phyloP scores from a whole-genome alignment of 2,113 vertebrate species.

The Psittacara wagleri region DNA sequence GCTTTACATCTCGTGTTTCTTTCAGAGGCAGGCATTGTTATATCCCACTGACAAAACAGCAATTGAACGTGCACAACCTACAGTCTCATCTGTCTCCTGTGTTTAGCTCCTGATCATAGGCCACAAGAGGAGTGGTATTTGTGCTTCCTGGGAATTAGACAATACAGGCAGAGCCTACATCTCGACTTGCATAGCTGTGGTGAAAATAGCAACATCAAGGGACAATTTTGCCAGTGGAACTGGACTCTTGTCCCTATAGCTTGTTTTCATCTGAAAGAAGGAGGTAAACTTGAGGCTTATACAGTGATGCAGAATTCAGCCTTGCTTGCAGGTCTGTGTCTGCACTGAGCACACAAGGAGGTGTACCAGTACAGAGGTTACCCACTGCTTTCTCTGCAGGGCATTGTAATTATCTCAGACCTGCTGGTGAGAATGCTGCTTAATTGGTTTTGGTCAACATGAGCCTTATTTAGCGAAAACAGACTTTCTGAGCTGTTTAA shows the following conservation, averaged over 20 bases:
- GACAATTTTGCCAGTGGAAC: not conserved
- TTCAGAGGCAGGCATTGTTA: not conserved
- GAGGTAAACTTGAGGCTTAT: not conserved
- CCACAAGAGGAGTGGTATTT: not conserved
- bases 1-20: not conserved
- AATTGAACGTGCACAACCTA: rapidly evolving
- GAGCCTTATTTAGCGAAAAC: not conserved
- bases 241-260: not conserved
- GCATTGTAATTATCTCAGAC: not conserved
- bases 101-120: rapidly evolving
- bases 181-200: rapidly evolving
- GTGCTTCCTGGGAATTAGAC: not conserved
- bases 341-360: not conserved
- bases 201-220: not conserved
- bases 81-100: not conserved
- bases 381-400: not conserved
- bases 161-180: rapidly evolving
- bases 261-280: not conserved
- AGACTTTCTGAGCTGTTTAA: not conserved
- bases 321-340: not conserved
- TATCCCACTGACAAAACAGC: not conserved
- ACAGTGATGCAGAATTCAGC: not conserved
- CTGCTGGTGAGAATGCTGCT: not conserved
- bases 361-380: not conserved
- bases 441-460: not conserved